Evolutionary conservation across 2,888 invertebrate species (phyloP).

Genomic region (Melolontha melolontha): DNA sequence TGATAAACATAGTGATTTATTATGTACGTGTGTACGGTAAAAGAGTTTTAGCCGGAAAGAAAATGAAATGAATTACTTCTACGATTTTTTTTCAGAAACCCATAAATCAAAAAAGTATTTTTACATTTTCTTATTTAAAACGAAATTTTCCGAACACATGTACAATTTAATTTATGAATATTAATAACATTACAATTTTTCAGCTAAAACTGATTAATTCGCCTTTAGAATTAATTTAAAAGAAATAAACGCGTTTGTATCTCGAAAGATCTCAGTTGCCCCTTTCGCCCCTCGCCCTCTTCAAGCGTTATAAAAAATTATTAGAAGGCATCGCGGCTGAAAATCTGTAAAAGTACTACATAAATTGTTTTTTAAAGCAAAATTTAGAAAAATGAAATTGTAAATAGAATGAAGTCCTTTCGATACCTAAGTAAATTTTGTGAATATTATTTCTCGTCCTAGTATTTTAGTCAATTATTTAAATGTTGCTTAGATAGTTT

Average conservation of each 20-base stretch:
- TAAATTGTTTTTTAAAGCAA: no score
- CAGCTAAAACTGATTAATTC: slow-evolving; percentile 28
- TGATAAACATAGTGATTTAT: slow-evolving; percentile 36
- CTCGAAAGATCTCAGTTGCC: slow-evolving; percentile 24
- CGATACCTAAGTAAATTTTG: slow-evolving; percentile 40
- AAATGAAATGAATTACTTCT: no score
- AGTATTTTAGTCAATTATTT: no score
- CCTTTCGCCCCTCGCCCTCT: slow-evolving; percentile 10
- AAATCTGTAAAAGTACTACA: slow-evolving; percentile 22
- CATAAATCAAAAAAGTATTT: no score
- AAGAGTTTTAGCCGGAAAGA: no score
- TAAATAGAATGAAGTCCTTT: slow-evolving; percentile 33
- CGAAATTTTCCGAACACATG: no score
- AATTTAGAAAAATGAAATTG: slow-evolving; percentile 16
- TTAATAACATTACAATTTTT: slow-evolving; percentile 10
- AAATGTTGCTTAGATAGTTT: slow-evolving; percentile 45
- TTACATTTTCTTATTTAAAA: no score
- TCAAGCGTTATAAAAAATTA: slow-evolving; percentile 24
- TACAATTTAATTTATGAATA: no score
- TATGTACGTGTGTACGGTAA: no score
- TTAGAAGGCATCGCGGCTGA: slow-evolving; percentile 32
- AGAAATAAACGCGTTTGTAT: no score
- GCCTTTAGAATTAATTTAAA: background rate
- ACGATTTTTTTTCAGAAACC: no score
- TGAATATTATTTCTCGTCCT: slow-evolving; percentile 44